Evolutionary conservation across 2,797 vertebrate genomes (phyloP).

Genomic region (Miichthys miiuy): DNA sequence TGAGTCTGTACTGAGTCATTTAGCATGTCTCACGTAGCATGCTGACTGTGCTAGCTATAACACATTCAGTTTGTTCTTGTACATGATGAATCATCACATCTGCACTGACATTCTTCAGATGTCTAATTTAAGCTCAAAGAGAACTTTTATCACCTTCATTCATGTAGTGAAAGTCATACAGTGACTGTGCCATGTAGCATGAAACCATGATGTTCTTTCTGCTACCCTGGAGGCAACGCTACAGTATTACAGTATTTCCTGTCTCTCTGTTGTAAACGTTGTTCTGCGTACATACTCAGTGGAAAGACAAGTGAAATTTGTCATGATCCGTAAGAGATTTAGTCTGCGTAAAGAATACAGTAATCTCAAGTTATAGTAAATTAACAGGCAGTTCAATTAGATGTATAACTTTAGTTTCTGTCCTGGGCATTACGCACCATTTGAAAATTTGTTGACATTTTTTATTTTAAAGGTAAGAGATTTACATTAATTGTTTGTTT

Average conservation of each 20-base stretch:
- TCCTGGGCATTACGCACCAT: not conserved
- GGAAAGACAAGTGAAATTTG: not conserved
- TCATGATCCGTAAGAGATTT: constrained; percentile 8
- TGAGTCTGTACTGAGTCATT: constrained; percentile 57
- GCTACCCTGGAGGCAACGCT: not conserved
- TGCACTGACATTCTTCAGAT: constrained; percentile 11
- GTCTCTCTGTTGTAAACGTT: constrained; percentile 19
- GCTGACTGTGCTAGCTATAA: constrained; percentile 23
- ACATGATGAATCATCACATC: constrained; percentile 43
- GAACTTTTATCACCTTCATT: constrained; percentile 26
- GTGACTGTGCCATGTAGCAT: constrained; percentile 5
- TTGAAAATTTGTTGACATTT: not conserved
- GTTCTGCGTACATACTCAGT: not conserved
- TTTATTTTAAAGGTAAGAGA: not conserved
- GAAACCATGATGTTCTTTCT: constrained; percentile 4
- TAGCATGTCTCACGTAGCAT: constrained; percentile 12
- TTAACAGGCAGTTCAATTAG: not conserved
- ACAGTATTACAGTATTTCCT: not conserved
- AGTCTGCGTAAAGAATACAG: constrained; percentile 8
- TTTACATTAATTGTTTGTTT: not conserved
- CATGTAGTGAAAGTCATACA: not conserved
- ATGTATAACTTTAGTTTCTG: constrained; percentile 10
- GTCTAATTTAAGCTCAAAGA: not conserved
- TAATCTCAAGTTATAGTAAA: constrained; percentile 9
- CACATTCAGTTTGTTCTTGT: constrained; percentile 19